Evolutionary conservation across 2,888 invertebrate species (phyloP).

Genomic region (Eupithecia subumbrata): DNA sequence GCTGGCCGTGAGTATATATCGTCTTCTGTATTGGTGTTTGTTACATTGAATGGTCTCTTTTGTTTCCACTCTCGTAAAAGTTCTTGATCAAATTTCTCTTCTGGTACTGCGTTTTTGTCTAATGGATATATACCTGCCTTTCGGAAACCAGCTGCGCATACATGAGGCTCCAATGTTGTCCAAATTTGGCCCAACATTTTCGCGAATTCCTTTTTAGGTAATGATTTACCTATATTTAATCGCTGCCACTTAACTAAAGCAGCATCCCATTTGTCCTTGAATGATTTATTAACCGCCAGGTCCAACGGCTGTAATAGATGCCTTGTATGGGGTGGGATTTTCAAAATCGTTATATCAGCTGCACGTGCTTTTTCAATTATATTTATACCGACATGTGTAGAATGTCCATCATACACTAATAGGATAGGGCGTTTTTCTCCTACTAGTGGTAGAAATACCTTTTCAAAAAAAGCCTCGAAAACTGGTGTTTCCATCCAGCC

Average conservation of each 20-base stretch:
- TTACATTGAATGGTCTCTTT: too few species aligned
- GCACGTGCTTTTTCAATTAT: slow-evolving; percentile 7
- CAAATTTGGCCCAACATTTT: not conserved
- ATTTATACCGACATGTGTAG: not conserved
- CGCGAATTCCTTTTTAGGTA: not conserved
- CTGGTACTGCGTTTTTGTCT: too few species aligned
- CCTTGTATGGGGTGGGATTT: slow-evolving; percentile 1
- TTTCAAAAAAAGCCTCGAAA: too few species aligned
- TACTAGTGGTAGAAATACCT: too few species aligned
- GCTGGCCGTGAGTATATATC: too few species aligned
- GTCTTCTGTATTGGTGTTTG: too few species aligned
- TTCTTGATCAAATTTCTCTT: too few species aligned
- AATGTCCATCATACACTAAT: not conserved
- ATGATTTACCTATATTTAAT: not conserved
- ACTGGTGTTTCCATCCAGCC: not conserved
- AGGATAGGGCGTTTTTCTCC: too few species aligned
- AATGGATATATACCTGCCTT: too few species aligned
- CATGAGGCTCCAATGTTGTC: too few species aligned
- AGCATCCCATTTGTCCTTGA: not conserved
- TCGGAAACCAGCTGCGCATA: too few species aligned
- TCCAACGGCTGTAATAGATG: not conserved
- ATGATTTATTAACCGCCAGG: not conserved
- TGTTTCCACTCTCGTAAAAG: too few species aligned
- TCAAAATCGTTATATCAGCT: not conserved
- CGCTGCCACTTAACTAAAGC: not conserved